Percentiles rank a stretch among this genome's conserved stretches.
Conservation (phyloP, 2,888 invertebrate genomes). For the Arge pagana region DNA sequence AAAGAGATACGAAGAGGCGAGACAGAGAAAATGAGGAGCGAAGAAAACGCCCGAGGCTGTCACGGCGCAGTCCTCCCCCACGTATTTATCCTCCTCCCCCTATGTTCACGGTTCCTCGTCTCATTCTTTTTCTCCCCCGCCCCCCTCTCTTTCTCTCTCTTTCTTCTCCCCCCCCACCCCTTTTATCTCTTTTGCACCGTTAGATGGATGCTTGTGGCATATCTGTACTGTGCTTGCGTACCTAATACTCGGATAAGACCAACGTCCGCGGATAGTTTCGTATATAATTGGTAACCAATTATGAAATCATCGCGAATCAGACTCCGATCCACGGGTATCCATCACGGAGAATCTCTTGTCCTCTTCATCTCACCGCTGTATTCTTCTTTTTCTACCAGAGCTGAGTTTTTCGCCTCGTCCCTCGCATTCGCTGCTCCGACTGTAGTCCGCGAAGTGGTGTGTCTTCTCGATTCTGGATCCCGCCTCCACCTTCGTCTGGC, state of each 20-base stretch:
- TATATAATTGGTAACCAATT: constrained; percentile 47
- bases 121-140: constrained; percentile 23
- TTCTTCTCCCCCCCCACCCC: constrained; percentile 44
- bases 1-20: constrained; percentile 20
- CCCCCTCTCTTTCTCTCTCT: constrained; percentile 31
- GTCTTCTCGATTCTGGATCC: background rate
- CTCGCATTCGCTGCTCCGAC: too few relatives aligned
- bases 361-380: too few relatives aligned
- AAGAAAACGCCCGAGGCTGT: constrained; percentile 36
- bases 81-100: constrained; percentile 26
- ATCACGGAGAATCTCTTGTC: too few relatives aligned
- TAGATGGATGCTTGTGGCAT: constrained; percentile 4
- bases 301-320: constrained; percentile 41
- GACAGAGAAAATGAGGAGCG: constrained; percentile 11
- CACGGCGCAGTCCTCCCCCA: constrained; percentile 34
- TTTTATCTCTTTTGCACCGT: constrained; percentile 48
- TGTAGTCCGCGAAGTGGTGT: too few relatives aligned
- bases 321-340: too few relatives aligned
- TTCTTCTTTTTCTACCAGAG: too few relatives aligned
- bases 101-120: constrained; percentile 28
- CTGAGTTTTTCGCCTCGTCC: too few relatives aligned
- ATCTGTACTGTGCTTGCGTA: constrained; percentile 18
- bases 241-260: constrained; percentile 15
- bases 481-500: background rate
- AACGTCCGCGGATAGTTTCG: constrained; percentile 35